Conservation (phyloP, 2,888 invertebrate species). For the Lasioglossum zephyrum region DNA sequence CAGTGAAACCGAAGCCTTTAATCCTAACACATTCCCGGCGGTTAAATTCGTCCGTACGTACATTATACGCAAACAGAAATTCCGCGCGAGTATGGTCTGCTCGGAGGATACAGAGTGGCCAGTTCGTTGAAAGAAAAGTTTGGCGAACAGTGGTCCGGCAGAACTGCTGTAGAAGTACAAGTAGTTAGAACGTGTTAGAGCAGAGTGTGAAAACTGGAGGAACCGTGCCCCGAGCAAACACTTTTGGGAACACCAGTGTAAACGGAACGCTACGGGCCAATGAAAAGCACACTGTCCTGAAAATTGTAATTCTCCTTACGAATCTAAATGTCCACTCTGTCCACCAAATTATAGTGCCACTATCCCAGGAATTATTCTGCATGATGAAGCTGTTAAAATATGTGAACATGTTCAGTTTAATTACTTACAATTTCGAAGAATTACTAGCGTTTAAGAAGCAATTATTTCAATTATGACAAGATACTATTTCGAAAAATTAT, state of each 20-base stretch:
- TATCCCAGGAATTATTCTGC: background rate
- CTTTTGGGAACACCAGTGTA: slow-evolving; percentile 60
- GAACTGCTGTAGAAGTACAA: slow-evolving; percentile 58
- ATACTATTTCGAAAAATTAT: too few relatives aligned
- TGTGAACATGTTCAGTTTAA: background rate
- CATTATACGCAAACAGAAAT: slow-evolving; percentile 51
- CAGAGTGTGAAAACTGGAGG: slow-evolving; percentile 68
- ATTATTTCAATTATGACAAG: background rate
- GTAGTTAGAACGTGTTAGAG: slow-evolving; percentile 65
- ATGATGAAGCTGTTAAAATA: background rate
- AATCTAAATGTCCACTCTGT: slow-evolving; percentile 14
- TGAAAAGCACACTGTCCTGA: slow-evolving; percentile 45
- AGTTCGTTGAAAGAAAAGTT: slow-evolving; percentile 71
- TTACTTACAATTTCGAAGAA: background rate
- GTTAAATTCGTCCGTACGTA: slow-evolving; percentile 33
- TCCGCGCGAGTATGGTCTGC: slow-evolving; percentile 36
- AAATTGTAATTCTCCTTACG: slow-evolving; percentile 37
- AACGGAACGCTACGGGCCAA: slow-evolving; percentile 57
- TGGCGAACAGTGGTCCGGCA: slow-evolving; percentile 55
- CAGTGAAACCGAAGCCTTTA: slow-evolving; percentile 32
- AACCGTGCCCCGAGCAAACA: slow-evolving; percentile 66
- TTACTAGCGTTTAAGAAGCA: background rate
- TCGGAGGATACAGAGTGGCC: slow-evolving; percentile 43
- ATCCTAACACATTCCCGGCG: slow-evolving; percentile 27
- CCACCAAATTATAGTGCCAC: background rate